These are phyloP conservation scores for Bradypodion ventrale DNA, from an alignment of 2,797 vertebrate species.

Conservation along the genomic window DNA sequence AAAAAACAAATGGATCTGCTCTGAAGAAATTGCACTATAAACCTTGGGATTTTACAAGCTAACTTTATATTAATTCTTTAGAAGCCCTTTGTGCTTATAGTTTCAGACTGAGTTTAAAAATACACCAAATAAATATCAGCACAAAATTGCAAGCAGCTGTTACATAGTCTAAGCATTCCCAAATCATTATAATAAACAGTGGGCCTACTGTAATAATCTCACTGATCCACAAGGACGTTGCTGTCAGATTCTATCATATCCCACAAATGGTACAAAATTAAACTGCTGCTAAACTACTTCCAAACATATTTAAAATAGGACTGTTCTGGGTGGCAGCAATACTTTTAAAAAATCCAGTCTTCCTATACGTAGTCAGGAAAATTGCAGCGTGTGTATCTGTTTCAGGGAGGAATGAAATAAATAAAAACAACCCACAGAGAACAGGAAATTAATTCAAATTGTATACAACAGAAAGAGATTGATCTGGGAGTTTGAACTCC, in stretches of 20 bases:
- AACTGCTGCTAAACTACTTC: conserved; percentile 50
- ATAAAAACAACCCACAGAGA: conserved; percentile 39
- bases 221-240: conserved; percentile 31
- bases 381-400: conserved; percentile 14
- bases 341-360: background rate
- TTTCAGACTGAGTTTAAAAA: conserved; percentile 71
- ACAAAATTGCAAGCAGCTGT: conserved; percentile 60
- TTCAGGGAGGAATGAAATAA: conserved; percentile 48
- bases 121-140: conserved; percentile 66
- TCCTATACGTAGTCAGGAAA: conserved; percentile 18
- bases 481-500: background rate
- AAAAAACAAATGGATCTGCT: conserved; percentile 62
- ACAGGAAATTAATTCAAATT: conserved; percentile 48
- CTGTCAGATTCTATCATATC: conserved; percentile 53
- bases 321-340: background rate
- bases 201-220: conserved; percentile 45
- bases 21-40: conserved; percentile 64
- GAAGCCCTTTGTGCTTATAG: conserved; percentile 67
- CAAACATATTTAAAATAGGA: conserved; percentile 31
- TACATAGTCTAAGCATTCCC: conserved; percentile 66
- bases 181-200: conserved; percentile 63
- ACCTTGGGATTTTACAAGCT: conserved; percentile 66
- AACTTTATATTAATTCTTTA: conserved; percentile 72
- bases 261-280: conserved; percentile 55
- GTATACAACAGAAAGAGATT: conserved; percentile 31